A percentile compares a stretch with the other conserved stretches of the same genome.
Evolutionary conservation across 2,797 vertebrate species (phyloP).

Genomic region (Spheniscus humboldti): DNA sequence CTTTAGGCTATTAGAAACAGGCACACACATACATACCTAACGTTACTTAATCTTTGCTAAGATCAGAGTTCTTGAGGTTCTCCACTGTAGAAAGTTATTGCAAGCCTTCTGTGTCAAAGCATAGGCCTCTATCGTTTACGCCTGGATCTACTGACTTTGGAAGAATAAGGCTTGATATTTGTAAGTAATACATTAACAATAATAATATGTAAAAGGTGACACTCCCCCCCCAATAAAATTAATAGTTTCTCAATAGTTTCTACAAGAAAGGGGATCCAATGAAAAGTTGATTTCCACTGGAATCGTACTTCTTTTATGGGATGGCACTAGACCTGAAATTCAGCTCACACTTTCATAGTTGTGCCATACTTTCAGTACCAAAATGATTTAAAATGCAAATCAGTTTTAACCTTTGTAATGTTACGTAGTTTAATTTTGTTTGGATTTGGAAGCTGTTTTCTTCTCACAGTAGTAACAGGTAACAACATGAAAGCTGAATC

Average conservation of each 20-base stretch:
- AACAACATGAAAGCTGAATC: neutral
- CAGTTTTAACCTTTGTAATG: neutral
- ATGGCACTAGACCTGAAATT: neutral
- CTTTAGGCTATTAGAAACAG: neutral
- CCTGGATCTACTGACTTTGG: neutral
- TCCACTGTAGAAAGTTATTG: neutral
- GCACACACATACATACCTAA: fast-evolving
- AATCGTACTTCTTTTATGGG: neutral
- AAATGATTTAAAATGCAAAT: neutral
- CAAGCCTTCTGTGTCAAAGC: neutral
- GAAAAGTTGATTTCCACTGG: neutral
- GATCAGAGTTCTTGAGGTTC: neutral
- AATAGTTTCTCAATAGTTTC: neutral
- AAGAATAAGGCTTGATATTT: neutral
- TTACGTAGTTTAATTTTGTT: neutral
- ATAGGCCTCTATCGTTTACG: neutral
- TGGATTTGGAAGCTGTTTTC: neutral
- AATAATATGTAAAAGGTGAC: neutral
- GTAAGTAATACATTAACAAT: neutral
- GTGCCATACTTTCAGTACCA: neutral
- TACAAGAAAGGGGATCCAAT: neutral
- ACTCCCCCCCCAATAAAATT: neutral
- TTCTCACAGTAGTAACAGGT: neutral
- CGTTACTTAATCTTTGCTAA: neutral
- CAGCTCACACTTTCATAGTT: neutral